Evolutionary conservation across 2,888 invertebrate genomes (phyloP).

Genomic region (Palloptera scutellata): DNA sequence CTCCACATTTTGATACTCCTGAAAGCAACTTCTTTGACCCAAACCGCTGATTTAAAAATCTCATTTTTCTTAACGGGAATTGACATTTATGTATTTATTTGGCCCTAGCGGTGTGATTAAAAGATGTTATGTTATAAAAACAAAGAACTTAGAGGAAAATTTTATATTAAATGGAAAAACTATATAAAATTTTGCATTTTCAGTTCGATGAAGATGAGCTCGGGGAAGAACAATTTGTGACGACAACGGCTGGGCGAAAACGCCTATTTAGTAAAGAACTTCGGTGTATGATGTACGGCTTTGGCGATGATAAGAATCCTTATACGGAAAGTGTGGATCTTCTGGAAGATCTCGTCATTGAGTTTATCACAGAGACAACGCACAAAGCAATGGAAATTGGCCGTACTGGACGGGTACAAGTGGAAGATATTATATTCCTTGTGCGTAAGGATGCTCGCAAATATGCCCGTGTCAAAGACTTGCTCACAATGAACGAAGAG

Average conservation of each 20-base stretch:
- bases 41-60: no score
- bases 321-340: conserved; percentile 98
- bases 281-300: conserved; percentile 99
- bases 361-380: conserved; percentile 95
- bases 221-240: conserved; percentile 73
- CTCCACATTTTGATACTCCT: no score
- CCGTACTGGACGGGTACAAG: conserved; percentile 93
- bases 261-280: conserved; percentile 90
- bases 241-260: conserved; percentile 78
- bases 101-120: no score
- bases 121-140: no score
- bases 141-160: background rate
- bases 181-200: background rate
- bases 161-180: background rate
- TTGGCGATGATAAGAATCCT: conserved; percentile 99
- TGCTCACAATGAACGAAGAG: conserved; percentile 98
- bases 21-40: no score
- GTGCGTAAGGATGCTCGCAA: conserved; percentile 96
- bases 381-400: conserved; percentile 97
- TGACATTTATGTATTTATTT: no score
- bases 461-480: conserved; percentile 96
- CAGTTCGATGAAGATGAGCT: conserved; percentile 71
- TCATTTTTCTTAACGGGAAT: background rate
- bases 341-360: conserved; percentile 95
- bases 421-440: conserved; percentile 96